Evolutionary conservation across 2,888 invertebrate genomes (phyloP).

Genomic region (Andricus curvator): DNA sequence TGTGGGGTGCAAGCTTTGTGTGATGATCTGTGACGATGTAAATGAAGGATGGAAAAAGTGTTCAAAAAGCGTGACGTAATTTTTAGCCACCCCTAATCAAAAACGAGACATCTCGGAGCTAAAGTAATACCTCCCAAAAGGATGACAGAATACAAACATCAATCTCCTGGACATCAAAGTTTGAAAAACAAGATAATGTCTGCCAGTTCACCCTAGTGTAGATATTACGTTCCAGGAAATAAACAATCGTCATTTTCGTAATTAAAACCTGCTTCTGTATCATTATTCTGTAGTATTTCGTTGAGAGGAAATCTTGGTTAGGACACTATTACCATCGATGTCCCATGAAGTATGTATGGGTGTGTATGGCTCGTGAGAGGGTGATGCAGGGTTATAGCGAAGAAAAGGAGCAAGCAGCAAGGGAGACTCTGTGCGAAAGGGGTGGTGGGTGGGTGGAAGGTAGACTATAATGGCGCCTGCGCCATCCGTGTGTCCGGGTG

Average conservation of each 20-base stretch:
- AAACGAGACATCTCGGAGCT: no score
- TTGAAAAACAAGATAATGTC: no score
- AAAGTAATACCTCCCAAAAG: no score
- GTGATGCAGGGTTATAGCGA: conserved; percentile 41
- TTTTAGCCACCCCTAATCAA: no score
- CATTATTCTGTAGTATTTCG: neutral
- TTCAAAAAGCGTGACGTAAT: no score
- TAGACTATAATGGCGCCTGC: conserved; percentile 65
- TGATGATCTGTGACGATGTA: no score
- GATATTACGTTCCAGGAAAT: neutral
- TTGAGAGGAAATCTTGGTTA: conserved; percentile 8
- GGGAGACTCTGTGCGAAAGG: conserved; percentile 36
- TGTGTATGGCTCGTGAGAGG: conserved; percentile 28
- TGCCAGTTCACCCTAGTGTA: neutral
- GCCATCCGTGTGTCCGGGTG: conserved; percentile 77
- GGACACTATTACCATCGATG: conserved; percentile 5
- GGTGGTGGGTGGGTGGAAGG: conserved; percentile 58
- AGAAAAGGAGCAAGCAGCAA: conserved; percentile 42
- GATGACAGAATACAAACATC: no score
- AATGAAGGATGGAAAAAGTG: no score
- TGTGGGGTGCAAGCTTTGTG: no score
- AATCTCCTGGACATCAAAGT: no score
- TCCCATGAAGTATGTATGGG: neutral
- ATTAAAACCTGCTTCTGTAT: neutral
- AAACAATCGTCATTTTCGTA: neutral